A percentile compares a stretch with the other conserved stretches of the same genome.
Evolutionary conservation across 2,797 vertebrate species (phyloP).

Genomic region (Sarcophilus harrisii): DNA sequence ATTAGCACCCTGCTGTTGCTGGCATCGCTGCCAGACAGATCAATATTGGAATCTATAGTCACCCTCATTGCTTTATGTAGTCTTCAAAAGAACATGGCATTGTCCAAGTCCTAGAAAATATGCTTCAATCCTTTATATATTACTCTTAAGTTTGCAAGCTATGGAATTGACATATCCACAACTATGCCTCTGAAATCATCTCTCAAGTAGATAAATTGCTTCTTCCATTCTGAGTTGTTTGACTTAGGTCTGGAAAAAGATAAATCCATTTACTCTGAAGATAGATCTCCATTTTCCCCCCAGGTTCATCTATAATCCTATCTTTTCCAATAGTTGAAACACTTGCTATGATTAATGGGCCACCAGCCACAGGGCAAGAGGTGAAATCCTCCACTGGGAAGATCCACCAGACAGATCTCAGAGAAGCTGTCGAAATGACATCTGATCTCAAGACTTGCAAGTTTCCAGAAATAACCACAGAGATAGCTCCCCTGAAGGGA

Average conservation of each 20-base stretch:
- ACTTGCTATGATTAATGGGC: constrained; percentile 51
- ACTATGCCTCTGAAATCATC: constrained; percentile 71
- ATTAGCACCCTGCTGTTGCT: constrained; percentile 57
- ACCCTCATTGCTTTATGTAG: constrained; percentile 44
- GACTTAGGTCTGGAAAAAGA: constrained; percentile 70
- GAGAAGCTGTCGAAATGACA: not conserved
- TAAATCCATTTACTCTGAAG: constrained; percentile 69
- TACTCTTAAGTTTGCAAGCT: not conserved
- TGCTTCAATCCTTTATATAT: not conserved
- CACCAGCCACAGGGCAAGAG: not conserved
- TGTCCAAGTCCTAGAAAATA: constrained; percentile 28
- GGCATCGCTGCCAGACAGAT: constrained; percentile 34
- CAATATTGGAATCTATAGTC: constrained; percentile 52
- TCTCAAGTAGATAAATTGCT: constrained; percentile 79
- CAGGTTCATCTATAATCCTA: constrained; percentile 59
- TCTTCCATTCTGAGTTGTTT: constrained; percentile 36
- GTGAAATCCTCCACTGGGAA: constrained; percentile 37
- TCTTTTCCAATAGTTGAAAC: constrained; percentile 60
- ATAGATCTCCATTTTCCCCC: constrained; percentile 70
- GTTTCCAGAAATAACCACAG: not conserved
- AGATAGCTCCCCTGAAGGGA: not conserved
- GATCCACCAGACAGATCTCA: not conserved
- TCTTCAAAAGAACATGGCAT: constrained; percentile 31
- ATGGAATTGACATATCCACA: constrained; percentile 58
- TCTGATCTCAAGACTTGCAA: not conserved